Evolutionary conservation across 2,888 invertebrate species (phyloP), one percentile per base, ranked within the genome.

Genomic region (Melanostoma mellinum): DNA sequence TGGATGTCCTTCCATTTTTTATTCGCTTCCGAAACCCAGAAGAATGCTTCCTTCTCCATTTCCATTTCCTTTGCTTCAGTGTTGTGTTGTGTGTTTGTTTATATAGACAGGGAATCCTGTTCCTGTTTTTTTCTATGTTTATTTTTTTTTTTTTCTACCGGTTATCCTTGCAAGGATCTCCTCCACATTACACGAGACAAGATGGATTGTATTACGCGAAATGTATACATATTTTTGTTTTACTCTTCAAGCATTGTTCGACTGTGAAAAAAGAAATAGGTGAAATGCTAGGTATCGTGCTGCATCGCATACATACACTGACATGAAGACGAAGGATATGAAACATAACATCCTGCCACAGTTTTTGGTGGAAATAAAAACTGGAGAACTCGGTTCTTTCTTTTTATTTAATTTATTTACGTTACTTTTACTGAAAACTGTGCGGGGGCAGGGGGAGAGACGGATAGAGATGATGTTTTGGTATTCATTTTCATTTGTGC

Each of bases 191-290:
- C 69, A 75, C 80, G 69, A 75, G 63, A 69, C 63, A 78, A 78
- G 82, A 82, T 78, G 82, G 73, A 82, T 82, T 69, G 73, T 56
- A 63, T 63, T 55, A 73, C 73, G 82, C 63, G 73, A 82, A 77
- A 68, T 73, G 73, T 63, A 20, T 20, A 81, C 72, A 77, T 72
- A 72, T 46, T 67, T 52, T 50, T 68, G 2, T 61, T 46, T 50
- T 61, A 56, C 67, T 76, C 30, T 73, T 68, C 42, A 38, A 63
- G 50, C 30, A 73, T 82, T 82, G 82, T 78, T 69, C 3, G 52
- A 48, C 6, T 36, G 32, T 35, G 36, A 35, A 32, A 63, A 32
- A 33, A 35, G 38, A 42, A 3, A 32, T 9, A 46, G 46, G 38
- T 46, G 30, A 44, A 61, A 53, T 53, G 32, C 67, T 40, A 53